Evolutionary conservation across 2,888 invertebrate species (phyloP).

Genomic region (Eremobia ochroleuca): DNA sequence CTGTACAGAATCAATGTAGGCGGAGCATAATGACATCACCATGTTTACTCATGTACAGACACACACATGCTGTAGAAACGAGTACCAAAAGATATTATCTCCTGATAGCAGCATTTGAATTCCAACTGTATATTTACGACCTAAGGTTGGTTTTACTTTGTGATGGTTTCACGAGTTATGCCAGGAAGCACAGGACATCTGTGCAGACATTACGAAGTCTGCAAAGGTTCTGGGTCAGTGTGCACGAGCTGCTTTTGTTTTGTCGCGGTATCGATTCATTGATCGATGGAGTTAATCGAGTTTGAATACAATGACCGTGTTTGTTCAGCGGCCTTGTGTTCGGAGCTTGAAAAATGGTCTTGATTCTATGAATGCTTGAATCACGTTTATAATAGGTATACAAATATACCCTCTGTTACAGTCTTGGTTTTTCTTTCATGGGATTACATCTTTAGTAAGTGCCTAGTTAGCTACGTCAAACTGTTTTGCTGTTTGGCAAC

Average conservation of each 20-base stretch:
- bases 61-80: slow-evolving; percentile 69
- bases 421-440: not conserved
- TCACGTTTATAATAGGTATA: not conserved
- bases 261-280: slow-evolving; percentile 69
- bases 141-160: slow-evolving; percentile 42
- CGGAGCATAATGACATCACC: slow-evolving; percentile 83
- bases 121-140: slow-evolving; percentile 15
- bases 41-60: slow-evolving; percentile 73
- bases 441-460: no score
- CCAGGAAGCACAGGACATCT: slow-evolving; percentile 60
- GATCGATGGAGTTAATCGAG: slow-evolving; percentile 71
- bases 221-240: slow-evolving; percentile 83
- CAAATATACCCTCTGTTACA: not conserved
- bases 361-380: slow-evolving; percentile 19
- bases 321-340: slow-evolving; percentile 52
- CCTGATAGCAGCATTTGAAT: slow-evolving; percentile 17
- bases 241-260: slow-evolving; percentile 75
- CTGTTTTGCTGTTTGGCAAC: no score
- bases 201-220: slow-evolving; percentile 74
- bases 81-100: slow-evolving; percentile 37
- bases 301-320: slow-evolving; percentile 66
- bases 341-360: slow-evolving; percentile 1
- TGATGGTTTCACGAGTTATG: slow-evolving; percentile 21
- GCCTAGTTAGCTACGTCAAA: no score
- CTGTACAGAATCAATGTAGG: slow-evolving; percentile 71